Base-by-base conservation (phyloP, 2,797 vertebrate genomes). In the Percopsis omiscomaycus region DNA sequence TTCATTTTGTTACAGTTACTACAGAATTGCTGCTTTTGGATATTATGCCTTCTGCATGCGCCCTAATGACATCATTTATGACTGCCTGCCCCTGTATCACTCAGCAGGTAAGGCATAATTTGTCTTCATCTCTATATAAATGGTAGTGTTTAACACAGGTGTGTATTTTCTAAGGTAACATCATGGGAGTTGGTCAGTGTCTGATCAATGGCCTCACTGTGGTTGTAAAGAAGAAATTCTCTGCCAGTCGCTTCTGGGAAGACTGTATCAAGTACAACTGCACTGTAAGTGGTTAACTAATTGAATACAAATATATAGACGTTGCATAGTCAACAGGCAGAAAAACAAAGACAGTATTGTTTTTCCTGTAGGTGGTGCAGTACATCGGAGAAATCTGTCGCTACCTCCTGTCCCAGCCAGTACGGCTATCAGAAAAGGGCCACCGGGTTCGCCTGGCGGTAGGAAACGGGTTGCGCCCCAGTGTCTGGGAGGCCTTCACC, bases 351-450 rank as follows among this genome's bases (percentile, higher is more conserved):
- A n/a, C 6, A 16, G 12, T 28, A 29, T 44, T 5, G 16, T 16
- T 52, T 44, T 59, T 8, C 2, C 60, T 60, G 2, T 56, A 98
- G 96, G 91, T 98, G 62, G 92, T 98, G 58, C 96, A 98, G 87
- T 98, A 98, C 71, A 98, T 98, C 0, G 96, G 96, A 0, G 96
- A 98, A 89, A 96, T 96, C 83, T 98, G 96, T 80, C 93, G 96
- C 69, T 97, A 97, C 75, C 91, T 98, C 27, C 85, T 98, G 74
- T 93, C 91, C 42, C 96, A 97, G 83, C 95, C 96, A 0, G 86
- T 89, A 8, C 90, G 92, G 0, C 92, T 92, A 0, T 83, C 92
- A 0, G 96, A 98, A 77, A 82, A 65, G 10, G 87, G 64, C 14
- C 96, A 97, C 84, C 84, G 78, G 0, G 95, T 98, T 37, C 92